These are phyloP conservation scores for Eutrigla gurnardus DNA, from an alignment of 2,797 vertebrate species.

Conservation along the genomic window DNA sequence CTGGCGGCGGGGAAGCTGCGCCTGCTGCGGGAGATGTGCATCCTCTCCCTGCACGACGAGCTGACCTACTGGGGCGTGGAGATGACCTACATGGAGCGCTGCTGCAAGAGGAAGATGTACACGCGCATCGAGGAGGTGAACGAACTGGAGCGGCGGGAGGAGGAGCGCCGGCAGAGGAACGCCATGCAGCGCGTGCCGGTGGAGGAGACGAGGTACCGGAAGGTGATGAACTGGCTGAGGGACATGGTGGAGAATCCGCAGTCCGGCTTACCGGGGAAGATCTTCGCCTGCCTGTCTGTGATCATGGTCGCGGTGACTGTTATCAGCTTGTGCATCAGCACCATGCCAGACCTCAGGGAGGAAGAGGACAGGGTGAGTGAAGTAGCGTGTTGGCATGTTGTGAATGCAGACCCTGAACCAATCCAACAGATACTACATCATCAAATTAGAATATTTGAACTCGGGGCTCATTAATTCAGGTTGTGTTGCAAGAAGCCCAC, in stretches of 20 bases:
- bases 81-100: slow-evolving; percentile 91
- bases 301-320: slow-evolving; percentile 96
- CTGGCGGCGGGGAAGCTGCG: slow-evolving; percentile 94
- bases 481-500: slow-evolving; percentile 4
- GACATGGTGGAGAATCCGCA: slow-evolving; percentile 96
- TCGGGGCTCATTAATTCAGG: background rate
- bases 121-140: slow-evolving; percentile 87
- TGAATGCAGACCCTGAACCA: background rate
- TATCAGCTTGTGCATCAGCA: slow-evolving; percentile 96
- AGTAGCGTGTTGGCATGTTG: slow-evolving; percentile 19
- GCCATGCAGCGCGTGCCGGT: slow-evolving; percentile 69
- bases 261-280: slow-evolving; percentile 93
- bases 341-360: slow-evolving; percentile 96
- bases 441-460: slow-evolving; percentile 5
- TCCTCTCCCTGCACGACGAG: slow-evolving; percentile 94
- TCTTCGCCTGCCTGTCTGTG: slow-evolving; percentile 95
- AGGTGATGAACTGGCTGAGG: slow-evolving; percentile 88
- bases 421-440: background rate
- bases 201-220: slow-evolving; percentile 83
- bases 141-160: slow-evolving; percentile 85
- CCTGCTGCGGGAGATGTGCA: slow-evolving; percentile 90
- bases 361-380: slow-evolving; percentile 95
- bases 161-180: slow-evolving; percentile 80
- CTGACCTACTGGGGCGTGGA: slow-evolving; percentile 97
- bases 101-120: slow-evolving; percentile 91